A percentile compares a stretch with the other conserved stretches of the same genome.
Conservation (phyloP, 1,140 invertebrate species). For the Acromyrmex heyeri region DNA sequence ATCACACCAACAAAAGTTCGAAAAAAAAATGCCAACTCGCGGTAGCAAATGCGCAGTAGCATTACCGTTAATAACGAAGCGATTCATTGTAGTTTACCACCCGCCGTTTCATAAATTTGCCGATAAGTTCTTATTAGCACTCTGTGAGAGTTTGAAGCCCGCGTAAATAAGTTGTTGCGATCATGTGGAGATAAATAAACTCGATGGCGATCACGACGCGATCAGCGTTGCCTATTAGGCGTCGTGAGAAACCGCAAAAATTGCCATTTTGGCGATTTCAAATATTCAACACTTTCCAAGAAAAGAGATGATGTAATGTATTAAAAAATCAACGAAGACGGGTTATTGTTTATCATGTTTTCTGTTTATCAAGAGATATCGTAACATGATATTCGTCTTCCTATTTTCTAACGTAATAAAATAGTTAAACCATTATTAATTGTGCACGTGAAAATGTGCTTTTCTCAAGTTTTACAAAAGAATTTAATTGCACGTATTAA, state of each 20-base stretch:
- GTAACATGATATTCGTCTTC: neutral
- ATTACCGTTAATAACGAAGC: constrained; percentile 67
- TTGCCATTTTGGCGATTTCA: constrained; percentile 23
- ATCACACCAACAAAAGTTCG: neutral
- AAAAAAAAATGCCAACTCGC: constrained; percentile 16
- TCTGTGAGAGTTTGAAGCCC: constrained; percentile 1
- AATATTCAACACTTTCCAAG: constrained; percentile 14
- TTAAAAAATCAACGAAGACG: neutral
- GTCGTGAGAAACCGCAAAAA: neutral
- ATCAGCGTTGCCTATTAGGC: neutral
- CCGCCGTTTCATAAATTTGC: constrained; percentile 65
- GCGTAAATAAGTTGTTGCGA: constrained; percentile 34
- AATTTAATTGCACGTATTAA: neutral
- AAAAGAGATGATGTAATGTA: neutral
- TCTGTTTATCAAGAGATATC: neutral
- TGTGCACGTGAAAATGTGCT: neutral
- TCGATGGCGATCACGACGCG: neutral
- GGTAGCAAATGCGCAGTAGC: neutral
- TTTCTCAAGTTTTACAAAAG: neutral
- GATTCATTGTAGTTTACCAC: constrained; percentile 71
- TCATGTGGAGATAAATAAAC: constrained; percentile 31
- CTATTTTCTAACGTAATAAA: neutral
- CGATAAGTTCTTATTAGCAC: constrained; percentile 70
- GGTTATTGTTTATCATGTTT: neutral
- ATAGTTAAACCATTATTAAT: neutral